phyloP scores from a whole-genome alignment of 1,140 invertebrate species.

The Telenomus remus region DNA sequence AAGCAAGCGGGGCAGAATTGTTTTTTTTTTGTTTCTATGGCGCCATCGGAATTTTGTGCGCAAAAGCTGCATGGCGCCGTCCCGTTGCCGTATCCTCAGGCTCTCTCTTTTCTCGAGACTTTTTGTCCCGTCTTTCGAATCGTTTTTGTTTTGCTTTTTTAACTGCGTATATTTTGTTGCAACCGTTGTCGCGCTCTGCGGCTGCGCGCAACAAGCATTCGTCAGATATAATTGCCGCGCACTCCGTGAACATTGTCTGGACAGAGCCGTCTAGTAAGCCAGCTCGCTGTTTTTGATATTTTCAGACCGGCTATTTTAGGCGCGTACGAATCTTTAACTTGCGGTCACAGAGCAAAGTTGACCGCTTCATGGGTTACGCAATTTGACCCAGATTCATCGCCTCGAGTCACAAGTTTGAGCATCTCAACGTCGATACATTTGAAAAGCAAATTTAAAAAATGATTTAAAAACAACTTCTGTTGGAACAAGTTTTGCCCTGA shows the following conservation, averaged over 20 bases:
- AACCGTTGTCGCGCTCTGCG: constrained; percentile 33
- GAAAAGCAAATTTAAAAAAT: constrained; percentile 9
- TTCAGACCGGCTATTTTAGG: constrained; percentile 52
- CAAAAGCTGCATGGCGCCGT: constrained; percentile 47
- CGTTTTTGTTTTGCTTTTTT: constrained; percentile 21
- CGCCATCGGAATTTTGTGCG: constrained; percentile 52
- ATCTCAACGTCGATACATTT: constrained; percentile 8
- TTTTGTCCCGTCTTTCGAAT: not conserved
- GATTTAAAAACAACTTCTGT: too few species aligned
- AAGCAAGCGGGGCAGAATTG: constrained; percentile 44
- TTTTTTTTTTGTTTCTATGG: constrained; percentile 50
- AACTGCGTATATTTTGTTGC: constrained; percentile 32
- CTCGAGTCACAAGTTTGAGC: constrained; percentile 18
- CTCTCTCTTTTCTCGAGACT: constrained; percentile 12
- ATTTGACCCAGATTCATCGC: constrained; percentile 46
- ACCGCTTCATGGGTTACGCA: constrained; percentile 45
- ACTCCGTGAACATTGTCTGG: constrained; percentile 33
- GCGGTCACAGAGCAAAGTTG: constrained; percentile 49
- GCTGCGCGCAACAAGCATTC: constrained; percentile 42
- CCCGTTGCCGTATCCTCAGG: constrained; percentile 10
- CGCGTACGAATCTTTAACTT: constrained; percentile 13
- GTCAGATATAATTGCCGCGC: constrained; percentile 45
- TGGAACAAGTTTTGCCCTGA: too few species aligned
- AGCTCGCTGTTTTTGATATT: constrained; percentile 42
- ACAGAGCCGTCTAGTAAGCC: constrained; percentile 8